Percentiles rank a stretch among this genome's conserved stretches.
phyloP scores from a whole-genome alignment of 2,113 vertebrate genomes.

The Corynorhinus townsendii region DNA sequence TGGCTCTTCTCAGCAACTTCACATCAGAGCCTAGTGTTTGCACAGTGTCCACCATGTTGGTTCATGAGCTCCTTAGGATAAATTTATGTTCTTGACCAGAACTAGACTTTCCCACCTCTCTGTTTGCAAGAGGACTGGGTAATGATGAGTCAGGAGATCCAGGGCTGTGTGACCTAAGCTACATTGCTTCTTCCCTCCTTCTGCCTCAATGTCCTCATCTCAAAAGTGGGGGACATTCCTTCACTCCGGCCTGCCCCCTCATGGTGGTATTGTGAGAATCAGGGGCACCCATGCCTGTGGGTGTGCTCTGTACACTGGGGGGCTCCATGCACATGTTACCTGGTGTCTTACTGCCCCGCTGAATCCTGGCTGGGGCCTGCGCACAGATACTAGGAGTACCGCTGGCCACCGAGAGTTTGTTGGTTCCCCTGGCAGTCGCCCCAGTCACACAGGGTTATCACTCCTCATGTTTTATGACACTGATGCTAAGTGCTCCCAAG shows the following conservation, averaged over 20 bases:
- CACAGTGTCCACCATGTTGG: background rate
- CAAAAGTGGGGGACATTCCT: background rate
- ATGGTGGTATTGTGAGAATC: background rate
- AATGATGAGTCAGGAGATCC: background rate
- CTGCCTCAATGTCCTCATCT: background rate
- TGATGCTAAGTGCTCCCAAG: conserved; percentile 49
- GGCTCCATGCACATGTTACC: background rate
- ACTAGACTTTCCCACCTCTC: background rate
- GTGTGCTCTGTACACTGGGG: background rate
- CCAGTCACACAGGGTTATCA: conserved; percentile 17
- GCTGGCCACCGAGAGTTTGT: background rate
- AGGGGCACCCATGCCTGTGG: too few relatives aligned
- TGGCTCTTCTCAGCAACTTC: background rate
- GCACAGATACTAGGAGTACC: background rate
- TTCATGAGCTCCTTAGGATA: background rate
- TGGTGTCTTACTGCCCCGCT: rapidly evolving
- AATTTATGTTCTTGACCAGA: background rate
- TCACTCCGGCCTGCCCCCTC: background rate
- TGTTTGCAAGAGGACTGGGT: background rate
- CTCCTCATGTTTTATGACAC: conserved; percentile 46
- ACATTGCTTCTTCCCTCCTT: background rate
- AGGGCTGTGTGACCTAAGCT: background rate
- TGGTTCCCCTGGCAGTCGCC: conserved; percentile 11
- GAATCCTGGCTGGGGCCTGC: background rate
- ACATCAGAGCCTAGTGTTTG: background rate